A percentile compares a stretch with the other conserved stretches of the same genome.
Conservation (phyloP, 2,888 invertebrate genomes). For the Thecocarcelia acutangulata region DNA sequence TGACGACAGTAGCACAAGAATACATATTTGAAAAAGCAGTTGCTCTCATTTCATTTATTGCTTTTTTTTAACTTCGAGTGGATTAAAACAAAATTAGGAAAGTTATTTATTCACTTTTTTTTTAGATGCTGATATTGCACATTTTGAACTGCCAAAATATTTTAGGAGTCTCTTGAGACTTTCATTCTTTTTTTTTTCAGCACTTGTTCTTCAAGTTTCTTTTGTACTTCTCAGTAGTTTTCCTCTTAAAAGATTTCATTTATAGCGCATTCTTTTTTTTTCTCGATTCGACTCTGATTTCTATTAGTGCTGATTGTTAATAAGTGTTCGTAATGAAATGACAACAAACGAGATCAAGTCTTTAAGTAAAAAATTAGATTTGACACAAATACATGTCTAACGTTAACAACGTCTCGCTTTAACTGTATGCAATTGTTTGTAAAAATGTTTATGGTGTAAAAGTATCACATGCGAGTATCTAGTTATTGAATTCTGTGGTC, state of each 20-base stretch:
- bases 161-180: slow-evolving; percentile 70
- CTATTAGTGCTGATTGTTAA: slow-evolving; percentile 58
- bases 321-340: slow-evolving; percentile 61
- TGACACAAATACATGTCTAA: slow-evolving; percentile 54
- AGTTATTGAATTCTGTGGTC: slow-evolving; percentile 47
- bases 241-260: slow-evolving; percentile 49
- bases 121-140: slow-evolving; percentile 18
- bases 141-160: slow-evolving; percentile 37
- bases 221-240: slow-evolving; percentile 28
- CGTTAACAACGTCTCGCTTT: not conserved
- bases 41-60: not conserved
- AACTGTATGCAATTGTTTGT: not conserved
- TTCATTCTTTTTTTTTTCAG: slow-evolving; percentile 36
- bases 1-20: not conserved
- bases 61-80: slow-evolving; percentile 15
- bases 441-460: not conserved
- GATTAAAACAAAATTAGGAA: slow-evolving; percentile 39
- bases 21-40: not conserved
- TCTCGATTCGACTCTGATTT: slow-evolving; percentile 18
- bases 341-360: slow-evolving; percentile 64
- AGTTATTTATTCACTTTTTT: slow-evolving; percentile 7
- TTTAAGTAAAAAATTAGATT: slow-evolving; percentile 59
- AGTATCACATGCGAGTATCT: slow-evolving; percentile 18
- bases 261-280: slow-evolving; percentile 19
- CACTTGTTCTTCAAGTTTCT: slow-evolving; percentile 23